Base-by-base conservation (phyloP, 1,140 invertebrate genomes). In the Manduca sexta region DNA sequence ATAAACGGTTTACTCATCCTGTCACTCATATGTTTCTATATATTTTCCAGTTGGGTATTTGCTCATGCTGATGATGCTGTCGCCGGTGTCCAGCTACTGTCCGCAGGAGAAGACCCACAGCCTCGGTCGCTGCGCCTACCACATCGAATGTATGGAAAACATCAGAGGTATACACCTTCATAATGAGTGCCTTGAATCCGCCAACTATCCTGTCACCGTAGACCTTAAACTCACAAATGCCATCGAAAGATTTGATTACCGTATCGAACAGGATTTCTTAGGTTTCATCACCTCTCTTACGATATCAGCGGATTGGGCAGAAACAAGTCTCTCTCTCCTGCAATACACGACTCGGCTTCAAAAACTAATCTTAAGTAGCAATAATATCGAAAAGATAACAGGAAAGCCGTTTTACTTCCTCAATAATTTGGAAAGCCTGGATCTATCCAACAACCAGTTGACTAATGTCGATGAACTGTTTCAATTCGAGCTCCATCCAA, bases 391-490 rank as follows among this genome's bases (percentile, higher is more conserved):
- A 44, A 40, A 17, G 11, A 74, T 81, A 2, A 13, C 40, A 7
- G 58, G 45, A 7, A 47, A 39, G 1, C 74, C 78, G 6, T 77
- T 84, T 15, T 63, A 54, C 21, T 55, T 60, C 38, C 55, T 79
- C 1, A 59, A 44, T 3, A 48, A 54, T 13, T 49, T 84, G 12
- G 59, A 71, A 49, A 50, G 26, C 18, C 31, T 82, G 2, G 65
- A 74, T 45, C 47, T 84, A 7, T 79, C 75, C 0, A 43, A 69
- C 40, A 84, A 84, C 37, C 46, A 34, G 1, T 56, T 84, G 13
- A 56, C 48, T 1, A 55, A 78, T 12, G 58, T 84, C 10, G 56
- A 63, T 29, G 62, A 73, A 13, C 34, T 83, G 1, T 81, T 84
- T 30, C 44, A 53, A 45, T 80, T 84, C 37, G 61, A 76, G 33